Evolutionary conservation across 2,888 invertebrate genomes (phyloP).

Genomic region (Tetrapedia diversipes): DNA sequence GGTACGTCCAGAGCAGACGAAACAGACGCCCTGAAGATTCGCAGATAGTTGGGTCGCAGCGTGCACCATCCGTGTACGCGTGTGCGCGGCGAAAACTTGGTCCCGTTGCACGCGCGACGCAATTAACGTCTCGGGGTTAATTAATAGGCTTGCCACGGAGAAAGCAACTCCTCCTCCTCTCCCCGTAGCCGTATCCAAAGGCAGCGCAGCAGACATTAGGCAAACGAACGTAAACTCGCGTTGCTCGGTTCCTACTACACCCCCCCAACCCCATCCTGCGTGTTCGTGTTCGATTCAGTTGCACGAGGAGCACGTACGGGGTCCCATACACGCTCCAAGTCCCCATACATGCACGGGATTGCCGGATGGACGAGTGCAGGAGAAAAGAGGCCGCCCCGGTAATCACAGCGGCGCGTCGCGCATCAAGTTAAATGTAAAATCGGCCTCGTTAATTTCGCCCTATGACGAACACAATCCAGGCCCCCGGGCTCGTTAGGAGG

Average conservation of each 20-base stretch:
- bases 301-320: conserved; percentile 29
- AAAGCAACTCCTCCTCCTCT: too few relatives aligned
- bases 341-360: too few relatives aligned
- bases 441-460: conserved; percentile 66
- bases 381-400: conserved; percentile 4
- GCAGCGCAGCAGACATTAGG: conserved; percentile 66
- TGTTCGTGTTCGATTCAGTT: conserved; percentile 42
- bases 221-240: conserved; percentile 64
- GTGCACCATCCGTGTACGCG: conserved; percentile 16
- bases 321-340: background rate
- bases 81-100: conserved; percentile 39
- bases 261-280: background rate
- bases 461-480: conserved; percentile 61
- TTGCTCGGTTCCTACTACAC: background rate
- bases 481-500: conserved; percentile 56
- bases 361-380: conserved; percentile 24
- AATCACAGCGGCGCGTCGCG: conserved; percentile 45
- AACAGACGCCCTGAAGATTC: conserved; percentile 32
- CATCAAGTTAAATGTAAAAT: conserved; percentile 66
- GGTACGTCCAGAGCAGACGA: conserved; percentile 16
- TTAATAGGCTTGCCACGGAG: conserved; percentile 70
- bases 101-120: conserved; percentile 61
- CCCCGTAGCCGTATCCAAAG: conserved; percentile 62
- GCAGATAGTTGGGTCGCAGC: conserved; percentile 25
- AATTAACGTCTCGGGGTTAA: conserved; percentile 75